phyloP scores from a whole-genome alignment of 2,888 invertebrate species.

The Argynnis bischoffii region DNA sequence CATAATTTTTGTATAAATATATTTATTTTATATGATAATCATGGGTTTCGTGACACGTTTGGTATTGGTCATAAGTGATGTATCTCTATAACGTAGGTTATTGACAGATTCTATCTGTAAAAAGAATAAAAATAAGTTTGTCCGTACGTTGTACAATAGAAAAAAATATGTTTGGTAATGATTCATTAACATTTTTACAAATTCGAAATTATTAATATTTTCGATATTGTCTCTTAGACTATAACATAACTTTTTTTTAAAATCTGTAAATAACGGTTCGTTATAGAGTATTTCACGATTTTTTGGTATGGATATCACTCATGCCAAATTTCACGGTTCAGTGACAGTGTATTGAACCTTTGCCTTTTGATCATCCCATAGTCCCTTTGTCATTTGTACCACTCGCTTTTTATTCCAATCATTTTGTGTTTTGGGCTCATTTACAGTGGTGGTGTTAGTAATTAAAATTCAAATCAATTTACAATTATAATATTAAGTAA shows the following conservation, averaged over 20 bases:
- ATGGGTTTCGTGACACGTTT: slow-evolving; percentile 28
- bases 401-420: slow-evolving; percentile 25
- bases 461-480: not conserved
- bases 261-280: not conserved
- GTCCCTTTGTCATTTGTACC: slow-evolving; percentile 31
- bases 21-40: not conserved
- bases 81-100: slow-evolving; percentile 13
- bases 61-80: slow-evolving; percentile 29
- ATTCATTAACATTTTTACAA: not conserved
- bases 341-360: slow-evolving; percentile 41
- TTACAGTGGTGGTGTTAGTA: not conserved
- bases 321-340: slow-evolving; percentile 35
- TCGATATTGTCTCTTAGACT: not conserved
- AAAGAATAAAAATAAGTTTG: too few species aligned
- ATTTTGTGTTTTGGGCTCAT: slow-evolving; percentile 2
- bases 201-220: not conserved
- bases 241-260: not conserved
- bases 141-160: too few species aligned
- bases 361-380: slow-evolving; percentile 31
- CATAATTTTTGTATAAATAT: slow-evolving; percentile 2
- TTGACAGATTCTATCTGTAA: too few species aligned
- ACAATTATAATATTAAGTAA: too few species aligned
- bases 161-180: too few species aligned
- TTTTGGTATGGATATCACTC: slow-evolving; percentile 20
- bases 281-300: slow-evolving; percentile 19